Evolutionary conservation across 2,888 invertebrate species (phyloP).

Genomic region (Graphium colonna): DNA sequence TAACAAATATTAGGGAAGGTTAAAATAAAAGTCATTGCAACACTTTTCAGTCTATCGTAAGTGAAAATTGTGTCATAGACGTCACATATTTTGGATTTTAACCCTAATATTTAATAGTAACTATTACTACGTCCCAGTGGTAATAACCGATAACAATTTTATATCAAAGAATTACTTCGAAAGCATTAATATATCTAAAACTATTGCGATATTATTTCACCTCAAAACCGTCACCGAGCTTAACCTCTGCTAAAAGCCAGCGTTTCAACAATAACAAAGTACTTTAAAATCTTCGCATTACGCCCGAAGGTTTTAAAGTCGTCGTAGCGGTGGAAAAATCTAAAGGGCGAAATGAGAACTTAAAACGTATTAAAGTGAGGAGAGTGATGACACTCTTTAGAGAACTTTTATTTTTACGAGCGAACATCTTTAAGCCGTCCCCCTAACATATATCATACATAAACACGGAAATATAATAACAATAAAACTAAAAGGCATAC

Average conservation of each 20-base stretch:
- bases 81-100: too few relatives aligned
- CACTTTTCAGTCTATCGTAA: too few relatives aligned
- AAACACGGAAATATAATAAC: constrained; percentile 23
- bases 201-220: neutral
- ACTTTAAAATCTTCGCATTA: neutral
- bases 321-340: constrained; percentile 3
- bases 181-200: neutral
- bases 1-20: too few relatives aligned
- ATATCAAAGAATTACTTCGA: too few relatives aligned
- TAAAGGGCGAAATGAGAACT: constrained; percentile 2
- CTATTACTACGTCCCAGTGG: too few relatives aligned
- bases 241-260: neutral
- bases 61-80: too few relatives aligned
- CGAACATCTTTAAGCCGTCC: constrained; percentile 10
- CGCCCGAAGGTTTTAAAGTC: neutral
- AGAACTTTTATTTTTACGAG: constrained; percentile 17
- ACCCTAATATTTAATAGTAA: too few relatives aligned
- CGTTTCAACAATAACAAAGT: neutral
- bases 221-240: neutral
- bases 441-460: constrained; percentile 3
- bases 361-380: constrained; percentile 8
- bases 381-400: constrained; percentile 11
- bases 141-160: too few relatives aligned
- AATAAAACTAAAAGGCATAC: constrained; percentile 23
- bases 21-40: too few relatives aligned